These are phyloP conservation scores for Cichlasoma orientale DNA, from an alignment of 2,797 vertebrate species.

Conservation along the genomic window DNA sequence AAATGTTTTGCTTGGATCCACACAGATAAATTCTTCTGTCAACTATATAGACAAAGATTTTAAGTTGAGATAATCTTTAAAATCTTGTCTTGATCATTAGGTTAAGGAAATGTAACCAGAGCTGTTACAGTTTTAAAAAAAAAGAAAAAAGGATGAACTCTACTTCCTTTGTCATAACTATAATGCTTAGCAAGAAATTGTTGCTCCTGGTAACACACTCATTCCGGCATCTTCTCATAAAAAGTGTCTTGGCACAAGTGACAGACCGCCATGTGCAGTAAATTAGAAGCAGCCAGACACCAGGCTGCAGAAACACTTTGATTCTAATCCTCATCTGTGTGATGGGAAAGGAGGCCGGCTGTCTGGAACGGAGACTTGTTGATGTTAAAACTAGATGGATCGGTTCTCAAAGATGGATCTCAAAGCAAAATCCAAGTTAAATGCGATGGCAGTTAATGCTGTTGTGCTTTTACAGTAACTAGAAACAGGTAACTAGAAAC, in stretches of 20 bases:
- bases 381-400: background rate
- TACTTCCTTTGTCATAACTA: conserved; percentile 17
- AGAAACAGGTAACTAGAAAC: background rate
- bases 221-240: conserved; percentile 57
- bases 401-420: background rate
- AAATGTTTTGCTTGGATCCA: background rate
- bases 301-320: conserved; percentile 47
- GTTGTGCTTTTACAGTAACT: background rate
- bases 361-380: conserved; percentile 13
- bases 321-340: conserved; percentile 35
- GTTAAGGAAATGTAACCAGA: background rate
- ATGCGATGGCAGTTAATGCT: background rate
- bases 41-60: background rate
- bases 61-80: background rate
- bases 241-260: conserved; percentile 42
- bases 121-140: background rate
- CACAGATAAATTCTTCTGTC: background rate
- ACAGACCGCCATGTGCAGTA: conserved; percentile 31
- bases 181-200: conserved; percentile 1
- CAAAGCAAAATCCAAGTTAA: background rate
- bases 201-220: conserved; percentile 21
- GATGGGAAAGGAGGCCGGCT: conserved; percentile 1
- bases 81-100: background rate
- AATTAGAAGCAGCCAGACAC: conserved; percentile 51
- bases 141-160: background rate